phyloP scores from a whole-genome alignment of 2,797 vertebrate genomes.

The Alcedo atthis region DNA sequence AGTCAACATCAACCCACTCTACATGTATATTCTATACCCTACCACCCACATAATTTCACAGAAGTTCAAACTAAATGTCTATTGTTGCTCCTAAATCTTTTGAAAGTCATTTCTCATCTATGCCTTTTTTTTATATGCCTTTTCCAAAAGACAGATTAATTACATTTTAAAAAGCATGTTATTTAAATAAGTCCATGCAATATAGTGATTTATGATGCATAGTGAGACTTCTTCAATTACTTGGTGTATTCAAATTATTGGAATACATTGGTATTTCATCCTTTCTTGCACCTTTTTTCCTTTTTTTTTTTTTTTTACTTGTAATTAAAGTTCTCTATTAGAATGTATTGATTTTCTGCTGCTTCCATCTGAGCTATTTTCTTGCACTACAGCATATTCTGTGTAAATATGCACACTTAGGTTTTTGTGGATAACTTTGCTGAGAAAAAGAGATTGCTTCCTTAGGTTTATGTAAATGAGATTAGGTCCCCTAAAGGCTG shows the following conservation, averaged over 20 bases:
- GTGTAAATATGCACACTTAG: neutral
- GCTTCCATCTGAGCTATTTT: neutral
- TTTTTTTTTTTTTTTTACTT: neutral
- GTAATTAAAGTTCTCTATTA: neutral
- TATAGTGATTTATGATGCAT: neutral
- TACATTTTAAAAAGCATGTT: neutral
- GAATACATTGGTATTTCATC: neutral
- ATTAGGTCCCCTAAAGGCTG: neutral
- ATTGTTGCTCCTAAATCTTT: neutral
- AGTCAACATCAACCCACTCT: neutral
- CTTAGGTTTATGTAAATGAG: neutral
- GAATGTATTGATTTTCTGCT: neutral
- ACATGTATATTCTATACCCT: too few species aligned
- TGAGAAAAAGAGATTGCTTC: neutral
- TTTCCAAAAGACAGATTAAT: neutral
- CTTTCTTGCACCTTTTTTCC: neutral
- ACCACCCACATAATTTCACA: neutral
- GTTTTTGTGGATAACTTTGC: neutral
- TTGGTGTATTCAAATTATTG: neutral
- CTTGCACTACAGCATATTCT: neutral
- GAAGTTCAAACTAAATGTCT: neutral
- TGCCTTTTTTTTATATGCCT: fast-evolving
- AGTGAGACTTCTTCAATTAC: neutral
- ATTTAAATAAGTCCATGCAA: neutral
- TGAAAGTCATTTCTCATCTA: neutral